Evolutionary conservation across 2,797 vertebrate species (phyloP), one percentile per base, ranked within the genome.

Genomic region (Echeneis naucrates): DNA sequence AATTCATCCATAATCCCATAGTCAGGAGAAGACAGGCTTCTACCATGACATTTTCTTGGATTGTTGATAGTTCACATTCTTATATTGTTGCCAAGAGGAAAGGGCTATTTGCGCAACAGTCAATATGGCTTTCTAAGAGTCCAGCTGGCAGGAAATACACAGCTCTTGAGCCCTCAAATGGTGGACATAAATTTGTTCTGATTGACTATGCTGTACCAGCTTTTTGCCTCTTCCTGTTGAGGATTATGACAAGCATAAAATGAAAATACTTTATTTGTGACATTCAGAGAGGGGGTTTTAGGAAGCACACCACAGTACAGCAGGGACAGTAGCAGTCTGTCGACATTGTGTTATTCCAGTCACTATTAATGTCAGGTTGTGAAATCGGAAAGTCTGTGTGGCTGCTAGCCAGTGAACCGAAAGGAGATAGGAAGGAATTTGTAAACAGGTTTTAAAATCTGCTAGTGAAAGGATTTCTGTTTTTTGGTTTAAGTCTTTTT

Each of bases 1-100:
- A 85, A 88, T 82, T 80, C 77, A 72, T 82, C 77, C 69, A 58
- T 85, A 89, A 90, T 84, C 82, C 71, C 11, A 72, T 68, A 56
- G 75, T 63, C 54, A 69, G 64, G 55, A 78, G 74, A 81, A 78
- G 76, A 68, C 56, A 7, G 24, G 67, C 72, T 55, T 78, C 58
- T 73, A 32, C 76, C 68, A 23, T 81, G 69, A 63, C 61, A 35
- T 68, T 68, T 60, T 42, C 80, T 61, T 23, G 4, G 19, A 12
- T 37, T 81, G 74, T 68, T 68, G 23, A 73, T 64, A 19, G 27
- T 58, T 59, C 37, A 70, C 35, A 68, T 72, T 75, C 58, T 77
- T 40, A 53, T 75, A 76, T 83, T 78, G 67, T 83, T 81, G 68
- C 54, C 48, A 67, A 30, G 42, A 47, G 54, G 71, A 54, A 57